phyloP scores from a whole-genome alignment of 2,797 vertebrate species.

The Catharus ustulatus region DNA sequence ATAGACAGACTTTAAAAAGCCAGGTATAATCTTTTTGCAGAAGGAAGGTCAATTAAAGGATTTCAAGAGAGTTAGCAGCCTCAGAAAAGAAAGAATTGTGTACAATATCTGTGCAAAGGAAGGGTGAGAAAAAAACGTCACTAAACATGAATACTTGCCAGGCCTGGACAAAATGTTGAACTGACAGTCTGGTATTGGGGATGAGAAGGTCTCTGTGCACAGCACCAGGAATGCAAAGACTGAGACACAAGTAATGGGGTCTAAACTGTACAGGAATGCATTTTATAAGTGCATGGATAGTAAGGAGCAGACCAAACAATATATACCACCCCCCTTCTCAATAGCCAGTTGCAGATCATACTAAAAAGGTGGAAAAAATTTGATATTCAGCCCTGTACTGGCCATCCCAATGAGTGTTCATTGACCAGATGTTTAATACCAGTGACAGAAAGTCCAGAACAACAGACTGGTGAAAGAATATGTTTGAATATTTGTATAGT shows the following conservation, averaged over 20 bases:
- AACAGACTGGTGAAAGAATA: background rate
- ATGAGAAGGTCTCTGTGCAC: background rate
- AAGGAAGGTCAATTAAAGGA: background rate
- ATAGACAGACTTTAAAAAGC: background rate
- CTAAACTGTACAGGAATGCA: background rate
- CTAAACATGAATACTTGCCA: background rate
- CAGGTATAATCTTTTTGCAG: background rate
- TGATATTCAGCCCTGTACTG: background rate
- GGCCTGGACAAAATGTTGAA: background rate
- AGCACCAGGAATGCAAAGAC: background rate
- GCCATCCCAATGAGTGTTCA: background rate
- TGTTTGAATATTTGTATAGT: background rate
- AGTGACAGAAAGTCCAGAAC: background rate
- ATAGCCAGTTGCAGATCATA: background rate
- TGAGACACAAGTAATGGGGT: background rate
- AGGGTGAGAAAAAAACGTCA: background rate
- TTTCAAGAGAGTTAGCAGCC: background rate
- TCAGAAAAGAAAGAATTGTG: background rate
- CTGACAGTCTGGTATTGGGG: background rate
- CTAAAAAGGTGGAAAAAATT: background rate
- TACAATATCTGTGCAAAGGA: background rate
- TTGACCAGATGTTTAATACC: background rate
- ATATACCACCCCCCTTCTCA: accelerated
- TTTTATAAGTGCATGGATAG: background rate
- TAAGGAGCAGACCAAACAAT: background rate